Base-by-base conservation (phyloP, 2,888 invertebrate genomes). In the Agelastica alni region DNA sequence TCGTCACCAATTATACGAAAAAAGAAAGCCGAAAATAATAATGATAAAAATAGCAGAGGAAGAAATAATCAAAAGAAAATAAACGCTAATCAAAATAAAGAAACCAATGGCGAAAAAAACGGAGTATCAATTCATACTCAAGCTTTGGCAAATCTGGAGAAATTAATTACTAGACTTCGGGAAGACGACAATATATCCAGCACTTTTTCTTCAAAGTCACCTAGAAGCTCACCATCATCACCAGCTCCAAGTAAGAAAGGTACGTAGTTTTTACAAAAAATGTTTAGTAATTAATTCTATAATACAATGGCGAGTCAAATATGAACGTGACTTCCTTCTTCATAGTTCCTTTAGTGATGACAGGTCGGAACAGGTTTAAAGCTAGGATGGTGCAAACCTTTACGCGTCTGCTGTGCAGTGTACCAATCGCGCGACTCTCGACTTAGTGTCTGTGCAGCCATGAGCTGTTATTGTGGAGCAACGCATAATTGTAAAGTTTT, bases 141-240 rank as follows among this genome's bases (percentile, higher is more conserved):
- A 75, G 83, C 83, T 16, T 74, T 83, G 58, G 80, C 81, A 13
- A 83, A 83, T 30, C 72, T 83, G 65, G 83, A 83, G 65, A 83
- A 81, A 66, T 78, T 83, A 37, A 79, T 83, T 43, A 81, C 80
- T 52, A 78, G 82, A 18, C 68, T 83, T 61, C 75, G 82, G 45
- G 83, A 78, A 66, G 82, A 82, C 62, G 82, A 82, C 64, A 78
- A 77, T 14, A 62, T 57, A 22, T 75, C 78, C 12, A 79, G 81
- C 28, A 79, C 81, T 31, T 70, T 76, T 14, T 80, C 83, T 0
- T 83, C 82, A 2, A 83, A 90, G 62, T 77, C 89, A 54, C 88
- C 89, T 10, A 83, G 89, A 68, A 88, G 89, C 70, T 88, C 86
- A n/a, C 90, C 89, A 36, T 85, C 85, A 30, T 88, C 86, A 51